Evolutionary conservation across 1,140 invertebrate species (phyloP), one percentile per base, ranked within the genome.

Genomic region (Phocides pigmalion): DNA sequence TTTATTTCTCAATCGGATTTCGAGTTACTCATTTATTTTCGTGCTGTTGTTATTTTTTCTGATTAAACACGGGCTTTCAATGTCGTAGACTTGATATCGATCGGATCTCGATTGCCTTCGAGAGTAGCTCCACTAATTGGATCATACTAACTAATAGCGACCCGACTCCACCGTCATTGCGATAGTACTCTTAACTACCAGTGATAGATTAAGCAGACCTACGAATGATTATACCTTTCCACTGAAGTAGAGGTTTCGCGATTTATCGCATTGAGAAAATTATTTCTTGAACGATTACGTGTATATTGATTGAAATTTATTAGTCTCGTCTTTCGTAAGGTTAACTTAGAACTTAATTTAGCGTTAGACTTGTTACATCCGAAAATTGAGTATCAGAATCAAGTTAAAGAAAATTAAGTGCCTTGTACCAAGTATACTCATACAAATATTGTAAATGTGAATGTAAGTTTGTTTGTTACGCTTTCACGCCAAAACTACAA

Each of bases 71-170:
- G n/a, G 35, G 51, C 17, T 44, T 58, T 58, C 54, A 58, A 58
- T 58, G 54, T 46, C 41, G 22, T 41, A n/a, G 41, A 11, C 22
- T 46, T 46, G 54, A 28, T 58, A 58, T 32, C 41, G 54, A 28
- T 58, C 25, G 4, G 22, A 58, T 58, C 54, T 58, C 22, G 54
- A 58, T 58, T 44, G 22, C 54, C 54, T 58, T 56, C 53, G 53
- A 56, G 53, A 56, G 39, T 56, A 28, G 41, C 39, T 56, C 53
- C 53, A 44, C 37, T 56, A 56, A 42, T 56, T 56, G 53, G 53
- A 56, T 56, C 19, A 58, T 58, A 42, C 53, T 58, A 47, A 47
- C 17, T 47, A 58, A 28, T 44, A 44, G 39, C 19, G 12, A 20
- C 35, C 19, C 11, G 39, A 42, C 53, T 56, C 37, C 37, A 9